Evolutionary conservation across 2,113 vertebrate species (phyloP).

Genomic region (Menura novaehollandiae): DNA sequence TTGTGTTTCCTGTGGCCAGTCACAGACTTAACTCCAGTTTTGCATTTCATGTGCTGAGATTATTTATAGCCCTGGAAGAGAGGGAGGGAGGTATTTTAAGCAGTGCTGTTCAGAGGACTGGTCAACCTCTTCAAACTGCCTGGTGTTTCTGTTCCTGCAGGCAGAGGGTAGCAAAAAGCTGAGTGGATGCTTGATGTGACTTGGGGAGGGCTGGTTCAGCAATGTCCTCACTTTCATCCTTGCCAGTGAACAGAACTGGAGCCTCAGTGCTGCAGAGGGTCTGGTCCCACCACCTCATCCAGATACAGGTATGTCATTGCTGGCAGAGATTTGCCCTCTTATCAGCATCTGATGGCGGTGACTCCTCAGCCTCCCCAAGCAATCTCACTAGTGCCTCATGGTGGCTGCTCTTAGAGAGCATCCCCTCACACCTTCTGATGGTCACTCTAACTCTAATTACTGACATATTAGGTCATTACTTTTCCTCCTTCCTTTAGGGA

Average conservation of each 20-base stretch:
- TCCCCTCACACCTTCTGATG: neutral
- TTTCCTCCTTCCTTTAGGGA: neutral
- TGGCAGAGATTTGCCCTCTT: neutral
- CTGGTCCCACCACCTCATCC: neutral
- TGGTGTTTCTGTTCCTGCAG: neutral
- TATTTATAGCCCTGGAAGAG: neutral
- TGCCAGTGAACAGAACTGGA: neutral
- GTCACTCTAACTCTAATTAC: neutral
- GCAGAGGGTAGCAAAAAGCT: neutral
- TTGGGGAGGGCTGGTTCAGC: neutral
- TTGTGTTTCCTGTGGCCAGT: neutral
- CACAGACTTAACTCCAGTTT: neutral
- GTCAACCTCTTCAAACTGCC: neutral
- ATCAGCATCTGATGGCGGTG: neutral
- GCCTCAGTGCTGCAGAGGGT: neutral
- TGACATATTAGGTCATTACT: neutral
- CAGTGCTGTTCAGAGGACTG: neutral
- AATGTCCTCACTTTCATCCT: neutral
- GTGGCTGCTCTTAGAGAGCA: neutral
- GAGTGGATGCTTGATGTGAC: neutral
- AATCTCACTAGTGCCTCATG: rapidly evolving
- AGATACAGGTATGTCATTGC: neutral
- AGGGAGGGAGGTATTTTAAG: neutral
- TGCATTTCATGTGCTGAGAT: neutral
- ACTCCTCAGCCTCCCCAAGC: rapidly evolving